Evolutionary conservation across 1,140 invertebrate genomes (phyloP), one percentile per base, ranked within the genome.

Genomic region (Achroia grisella): DNA sequence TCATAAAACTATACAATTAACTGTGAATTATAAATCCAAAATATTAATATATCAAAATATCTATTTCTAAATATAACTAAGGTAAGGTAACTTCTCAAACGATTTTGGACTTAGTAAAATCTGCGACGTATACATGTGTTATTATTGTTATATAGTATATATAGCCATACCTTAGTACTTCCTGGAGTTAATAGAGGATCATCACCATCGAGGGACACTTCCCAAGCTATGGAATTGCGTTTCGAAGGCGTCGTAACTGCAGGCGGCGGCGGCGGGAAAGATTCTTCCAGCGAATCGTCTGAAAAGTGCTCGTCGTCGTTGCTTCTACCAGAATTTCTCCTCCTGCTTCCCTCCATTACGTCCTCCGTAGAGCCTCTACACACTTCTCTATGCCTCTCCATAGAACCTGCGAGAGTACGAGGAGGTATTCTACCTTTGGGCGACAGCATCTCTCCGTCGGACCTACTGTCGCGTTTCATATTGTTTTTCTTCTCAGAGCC

Each of bases 211-310:
- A 95, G 86, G 36, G 93, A 90, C 27, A 95, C 93, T 86, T 94
- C 93, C 93, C 93, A 94, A 41, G 93, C 93, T 33, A 94, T 93
- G 56, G 92, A 93, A 60, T 91, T 90, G 51, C 92, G 88, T 79
- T 94, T 94, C 65, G 89, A 90, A 56, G 87, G 87, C 48, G 87
- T 88, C 31, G 74, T 76, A 45, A 64, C 83, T 52, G 86, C 87
- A 48, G 87, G 87, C 64, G 83, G 87, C 60, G 78, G 87, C 37
- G 79, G 89, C 8, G 91, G 89, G 39, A 92, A 89, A 52, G 91
- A 88, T 62, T 93, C 92, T 71, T 95, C 93, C 36, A 94, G 69
- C 2, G 93, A 94, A 71, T 95, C 93, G 71, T 95, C 93, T 4
- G 93, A 94, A 70, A 94, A 94, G 49, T 91, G 89, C 52, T 92